Base-by-base conservation (phyloP, 2,888 invertebrate species). In the Hoplodrina ambigua region DNA sequence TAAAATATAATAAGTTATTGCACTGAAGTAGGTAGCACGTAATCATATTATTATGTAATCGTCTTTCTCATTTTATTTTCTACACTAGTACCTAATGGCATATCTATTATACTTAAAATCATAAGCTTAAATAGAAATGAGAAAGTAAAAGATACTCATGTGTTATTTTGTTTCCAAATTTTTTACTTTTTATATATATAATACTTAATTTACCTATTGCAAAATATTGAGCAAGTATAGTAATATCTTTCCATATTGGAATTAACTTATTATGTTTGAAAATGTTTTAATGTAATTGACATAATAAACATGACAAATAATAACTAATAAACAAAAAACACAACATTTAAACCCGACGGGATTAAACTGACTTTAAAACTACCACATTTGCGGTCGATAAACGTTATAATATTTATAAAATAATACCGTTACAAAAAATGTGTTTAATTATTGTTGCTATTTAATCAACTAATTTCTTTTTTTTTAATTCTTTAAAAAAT, bases 41-140 rank as follows among this genome's bases (percentile, higher is more conserved):
- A 55, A 55, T 44, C 8, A 15, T 7, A 55, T 60, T 57, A 68
- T 19, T 57, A 68, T 19, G 53, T 30, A 67, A 56, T 63, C 46
- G 25, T 62, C 5, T 52, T 2, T 15, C 10, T 62, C 15, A 75
- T 69, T 78, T 66, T 67, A 66, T 80, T 80, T 75, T 78, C 62
- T 66, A 37, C 6, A 57, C 60, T 75, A 46, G 37, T 25, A 25
- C 2, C 2, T 63, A 63, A 69, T 20, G 33, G 56, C 25, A 49
- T 46, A 75, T 80, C 60, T 41, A 69, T 79, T 53, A 59, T 59
- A 55, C 37, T 70, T 67, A 41, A 20, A 56, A 53, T 65, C 41
- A 62, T n/a, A 50, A 60, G 44, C 53, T 65, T 20, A 10, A 59
- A 62, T 64, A 19, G 46, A 64, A 61, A 70, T 52, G n/a, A 53